Evolutionary conservation across 2,888 invertebrate species (phyloP).

Genomic region (Gymnoscelis rufifasciata): DNA sequence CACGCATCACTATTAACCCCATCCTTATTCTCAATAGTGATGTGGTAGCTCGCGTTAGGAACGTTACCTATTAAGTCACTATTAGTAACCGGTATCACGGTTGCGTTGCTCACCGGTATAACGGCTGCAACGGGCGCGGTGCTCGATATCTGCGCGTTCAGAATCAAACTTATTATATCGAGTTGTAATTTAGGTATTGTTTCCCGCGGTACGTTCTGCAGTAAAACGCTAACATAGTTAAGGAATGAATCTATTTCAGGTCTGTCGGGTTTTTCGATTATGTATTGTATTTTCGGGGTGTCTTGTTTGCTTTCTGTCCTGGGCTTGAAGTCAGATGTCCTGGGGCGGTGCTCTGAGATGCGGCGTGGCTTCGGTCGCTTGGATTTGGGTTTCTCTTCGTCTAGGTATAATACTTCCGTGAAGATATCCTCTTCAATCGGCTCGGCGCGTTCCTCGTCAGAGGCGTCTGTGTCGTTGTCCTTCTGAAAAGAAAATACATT

Average conservation of each 20-base stretch:
- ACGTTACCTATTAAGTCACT: neutral
- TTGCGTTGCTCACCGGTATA: neutral
- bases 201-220: slow-evolving; percentile 46
- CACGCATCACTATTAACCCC: neutral
- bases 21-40: neutral
- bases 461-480: slow-evolving; percentile 17
- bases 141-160: slow-evolving; percentile 37
- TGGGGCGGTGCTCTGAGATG: too few species aligned
- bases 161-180: slow-evolving; percentile 52
- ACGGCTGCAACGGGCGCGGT: neutral
- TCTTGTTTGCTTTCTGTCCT: neutral
- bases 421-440: slow-evolving; percentile 26
- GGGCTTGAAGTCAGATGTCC: neutral
- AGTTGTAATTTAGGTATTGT: slow-evolving; percentile 44
- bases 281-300: neutral
- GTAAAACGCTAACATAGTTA: slow-evolving; percentile 44
- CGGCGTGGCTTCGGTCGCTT: neutral
- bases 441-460: slow-evolving; percentile 20
- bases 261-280: neutral
- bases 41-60: neutral
- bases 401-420: slow-evolving; percentile 48
- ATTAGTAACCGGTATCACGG: neutral
- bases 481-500: slow-evolving; percentile 2
- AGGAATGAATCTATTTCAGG: slow-evolving; percentile 43
- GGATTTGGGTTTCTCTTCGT: slow-evolving; percentile 28